These are phyloP conservation scores for Cydia splendana DNA, from an alignment of 1,140 invertebrate genomes.

Conservation along the genomic window DNA sequence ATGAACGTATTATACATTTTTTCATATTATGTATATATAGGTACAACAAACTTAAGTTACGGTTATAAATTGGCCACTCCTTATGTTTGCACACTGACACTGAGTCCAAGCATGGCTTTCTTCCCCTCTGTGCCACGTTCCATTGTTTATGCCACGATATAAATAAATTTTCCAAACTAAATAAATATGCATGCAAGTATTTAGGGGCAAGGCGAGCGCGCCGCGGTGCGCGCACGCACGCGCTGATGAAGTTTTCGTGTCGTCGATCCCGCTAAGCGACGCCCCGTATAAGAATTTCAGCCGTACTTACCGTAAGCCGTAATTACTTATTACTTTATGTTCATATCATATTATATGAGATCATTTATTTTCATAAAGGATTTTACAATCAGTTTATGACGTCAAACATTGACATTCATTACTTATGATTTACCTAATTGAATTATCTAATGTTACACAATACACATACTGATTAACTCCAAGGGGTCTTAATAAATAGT, in stretches of 20 bases:
- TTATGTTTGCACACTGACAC: neutral
- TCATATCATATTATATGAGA: neutral
- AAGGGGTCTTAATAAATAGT: no score
- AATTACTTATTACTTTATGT: neutral
- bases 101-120: neutral
- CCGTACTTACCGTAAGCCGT: conserved; percentile 23
- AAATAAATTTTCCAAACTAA: no score
- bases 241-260: conserved; percentile 46
- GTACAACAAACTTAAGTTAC: neutral
- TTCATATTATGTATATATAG: no score
- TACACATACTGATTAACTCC: no score
- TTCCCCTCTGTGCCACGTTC: neutral
- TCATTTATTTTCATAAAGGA: no score
- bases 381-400: no score
- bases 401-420: no score
- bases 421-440: no score
- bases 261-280: conserved; percentile 41
- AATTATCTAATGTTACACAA: no score
- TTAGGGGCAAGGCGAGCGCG: neutral
- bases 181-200: neutral
- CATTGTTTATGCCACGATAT: neutral
- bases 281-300: conserved; percentile 38
- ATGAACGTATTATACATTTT: neutral
- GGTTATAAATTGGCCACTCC: neutral
- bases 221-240: conserved; percentile 36